These are phyloP conservation scores for Turdus rufiventris DNA, from an alignment of 2,113 vertebrate genomes.

Conservation along the genomic window DNA sequence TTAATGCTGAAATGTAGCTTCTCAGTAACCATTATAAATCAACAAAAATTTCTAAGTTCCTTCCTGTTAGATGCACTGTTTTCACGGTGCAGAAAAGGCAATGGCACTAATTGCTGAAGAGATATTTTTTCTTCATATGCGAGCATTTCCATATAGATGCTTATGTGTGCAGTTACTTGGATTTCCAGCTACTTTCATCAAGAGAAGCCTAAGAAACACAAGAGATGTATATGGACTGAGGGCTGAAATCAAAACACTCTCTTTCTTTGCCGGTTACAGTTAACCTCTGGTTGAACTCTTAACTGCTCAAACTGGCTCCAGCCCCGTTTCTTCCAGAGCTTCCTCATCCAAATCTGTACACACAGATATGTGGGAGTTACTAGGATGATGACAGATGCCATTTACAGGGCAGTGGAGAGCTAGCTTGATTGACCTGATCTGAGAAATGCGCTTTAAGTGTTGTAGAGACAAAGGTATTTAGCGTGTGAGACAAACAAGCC, in stretches of 20 bases:
- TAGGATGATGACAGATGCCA: neutral
- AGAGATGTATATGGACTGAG: neutral
- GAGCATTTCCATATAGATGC: neutral
- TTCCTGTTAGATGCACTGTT: neutral
- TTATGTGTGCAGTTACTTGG: neutral
- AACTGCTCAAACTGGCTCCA: neutral
- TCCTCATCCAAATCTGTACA: neutral
- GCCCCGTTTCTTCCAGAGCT: neutral
- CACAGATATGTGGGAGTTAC: neutral
- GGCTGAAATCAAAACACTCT: neutral
- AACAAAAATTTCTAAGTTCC: neutral
- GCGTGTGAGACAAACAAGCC: neutral
- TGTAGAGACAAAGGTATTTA: neutral
- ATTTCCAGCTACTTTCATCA: neutral
- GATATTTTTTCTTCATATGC: neutral
- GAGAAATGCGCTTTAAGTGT: neutral
- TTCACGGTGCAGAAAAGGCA: neutral
- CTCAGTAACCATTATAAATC: neutral
- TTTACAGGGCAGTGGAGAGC: neutral
- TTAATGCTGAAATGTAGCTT: neutral
- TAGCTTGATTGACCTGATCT: neutral
- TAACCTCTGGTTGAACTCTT: slow-evolving; percentile 26
- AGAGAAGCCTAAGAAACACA: neutral
- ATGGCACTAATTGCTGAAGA: neutral
- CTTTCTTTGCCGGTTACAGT: neutral